Evolutionary conservation across 2,797 vertebrate species (phyloP).

Genomic region (Clarias platycephalus): DNA sequence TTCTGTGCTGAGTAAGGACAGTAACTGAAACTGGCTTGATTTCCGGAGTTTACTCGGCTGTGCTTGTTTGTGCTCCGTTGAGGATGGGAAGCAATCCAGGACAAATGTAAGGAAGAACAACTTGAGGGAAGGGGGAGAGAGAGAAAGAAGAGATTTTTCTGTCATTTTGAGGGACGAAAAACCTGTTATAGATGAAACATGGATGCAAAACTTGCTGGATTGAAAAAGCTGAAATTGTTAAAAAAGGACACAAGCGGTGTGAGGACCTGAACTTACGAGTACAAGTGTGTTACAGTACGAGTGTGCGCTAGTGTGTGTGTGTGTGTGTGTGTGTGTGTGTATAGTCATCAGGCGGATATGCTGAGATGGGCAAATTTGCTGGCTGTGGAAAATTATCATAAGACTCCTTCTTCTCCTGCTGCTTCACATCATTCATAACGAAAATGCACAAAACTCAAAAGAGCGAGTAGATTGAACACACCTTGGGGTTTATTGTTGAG

Average conservation of each 20-base stretch:
- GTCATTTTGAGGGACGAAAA: not conserved
- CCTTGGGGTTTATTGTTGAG: not conserved
- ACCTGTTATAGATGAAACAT: not conserved
- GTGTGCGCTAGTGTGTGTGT: not conserved
- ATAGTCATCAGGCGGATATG: constrained; percentile 74
- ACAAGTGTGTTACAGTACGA: not conserved
- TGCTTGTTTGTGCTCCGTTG: not conserved
- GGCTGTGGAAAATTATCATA: constrained; percentile 49
- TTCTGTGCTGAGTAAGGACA: not conserved
- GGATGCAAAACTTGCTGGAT: not conserved
- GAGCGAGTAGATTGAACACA: not conserved
- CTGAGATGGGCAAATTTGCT: constrained; percentile 54
- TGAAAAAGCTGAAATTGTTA: not conserved
- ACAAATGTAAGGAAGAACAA: constrained; percentile 26
- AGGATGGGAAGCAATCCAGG: constrained; percentile 44
- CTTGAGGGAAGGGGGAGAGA: not conserved
- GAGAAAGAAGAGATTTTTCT: no score
- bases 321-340: constrained; percentile 8
- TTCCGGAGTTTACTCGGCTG: not conserved
- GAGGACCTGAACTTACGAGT: not conserved
- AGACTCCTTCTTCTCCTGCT: constrained; percentile 35
- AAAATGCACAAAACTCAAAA: not conserved
- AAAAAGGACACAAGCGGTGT: not conserved
- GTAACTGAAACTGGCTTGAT: not conserved
- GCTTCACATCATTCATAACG: not conserved